These are phyloP conservation scores for Mimas tiliae DNA, from an alignment of 2,888 invertebrate species.

Conservation along the genomic window DNA sequence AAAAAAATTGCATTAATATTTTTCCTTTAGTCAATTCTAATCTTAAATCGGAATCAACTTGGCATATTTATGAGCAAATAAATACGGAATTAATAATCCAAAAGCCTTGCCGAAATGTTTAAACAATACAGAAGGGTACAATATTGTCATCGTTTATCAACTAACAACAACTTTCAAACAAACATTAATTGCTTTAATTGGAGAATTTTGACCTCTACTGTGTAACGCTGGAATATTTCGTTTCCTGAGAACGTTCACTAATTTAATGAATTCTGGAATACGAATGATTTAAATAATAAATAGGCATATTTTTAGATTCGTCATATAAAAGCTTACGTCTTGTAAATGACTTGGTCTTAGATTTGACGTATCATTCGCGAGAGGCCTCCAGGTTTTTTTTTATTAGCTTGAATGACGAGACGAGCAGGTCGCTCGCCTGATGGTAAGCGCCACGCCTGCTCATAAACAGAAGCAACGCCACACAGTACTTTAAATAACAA, in stretches of 20 bases:
- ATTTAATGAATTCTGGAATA: neutral
- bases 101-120: neutral
- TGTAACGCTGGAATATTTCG: constrained; percentile 6
- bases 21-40: too few relatives aligned
- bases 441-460: too few relatives aligned
- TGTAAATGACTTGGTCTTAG: too few relatives aligned
- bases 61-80: neutral
- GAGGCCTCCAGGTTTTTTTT: too few relatives aligned
- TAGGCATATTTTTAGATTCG: too few relatives aligned
- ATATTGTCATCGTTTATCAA: constrained; percentile 36
- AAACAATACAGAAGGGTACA: constrained; percentile 10
- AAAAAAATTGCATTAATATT: too few relatives aligned
- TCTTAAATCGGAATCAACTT: neutral
- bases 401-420: too few relatives aligned
- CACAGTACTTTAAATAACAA: too few relatives aligned
- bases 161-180: constrained; percentile 33
- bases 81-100: constrained; percentile 1
- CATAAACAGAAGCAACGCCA: too few relatives aligned
- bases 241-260: neutral
- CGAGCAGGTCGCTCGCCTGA: too few relatives aligned
- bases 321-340: too few relatives aligned
- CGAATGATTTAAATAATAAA: neutral
- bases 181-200: constrained; percentile 40
- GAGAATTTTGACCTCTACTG: constrained; percentile 22
- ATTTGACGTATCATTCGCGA: too few relatives aligned